Evolutionary conservation across 2,113 vertebrate species (phyloP).

Genomic region (Podilymbus podiceps): DNA sequence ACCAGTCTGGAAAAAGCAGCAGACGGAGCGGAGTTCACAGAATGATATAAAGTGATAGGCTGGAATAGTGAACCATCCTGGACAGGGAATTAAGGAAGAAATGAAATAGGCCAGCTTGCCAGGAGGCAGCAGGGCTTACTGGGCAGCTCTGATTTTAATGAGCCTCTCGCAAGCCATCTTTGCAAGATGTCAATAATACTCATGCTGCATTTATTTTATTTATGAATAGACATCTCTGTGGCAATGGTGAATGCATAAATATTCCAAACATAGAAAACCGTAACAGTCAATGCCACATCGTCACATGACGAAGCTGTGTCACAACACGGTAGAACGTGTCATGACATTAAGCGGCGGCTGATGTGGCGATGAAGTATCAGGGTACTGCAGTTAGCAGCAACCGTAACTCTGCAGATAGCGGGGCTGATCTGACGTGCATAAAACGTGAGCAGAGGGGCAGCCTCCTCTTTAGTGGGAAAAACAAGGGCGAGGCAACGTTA

Average conservation of each 20-base stretch:
- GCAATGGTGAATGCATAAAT: background rate
- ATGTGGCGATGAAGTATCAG: background rate
- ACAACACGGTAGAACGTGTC: accelerated
- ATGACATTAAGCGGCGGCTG: background rate
- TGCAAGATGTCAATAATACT: background rate
- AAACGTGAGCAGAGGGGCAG: background rate
- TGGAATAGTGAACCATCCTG: background rate
- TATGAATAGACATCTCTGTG: background rate
- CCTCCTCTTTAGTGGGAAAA: accelerated
- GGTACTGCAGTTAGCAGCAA: accelerated
- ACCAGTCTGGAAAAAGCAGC: background rate
- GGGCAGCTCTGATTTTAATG: slow-evolving; percentile 26
- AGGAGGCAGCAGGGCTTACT: slow-evolving; percentile 25
- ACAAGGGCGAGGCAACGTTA: accelerated
- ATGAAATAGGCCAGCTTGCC: background rate
- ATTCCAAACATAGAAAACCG: background rate
- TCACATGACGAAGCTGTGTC: background rate
- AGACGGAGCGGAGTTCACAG: background rate
- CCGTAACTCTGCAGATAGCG: background rate
- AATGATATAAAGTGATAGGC: background rate
- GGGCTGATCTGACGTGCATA: background rate
- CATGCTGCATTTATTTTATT: background rate
- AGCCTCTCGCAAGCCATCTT: background rate
- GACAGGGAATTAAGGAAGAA: background rate
- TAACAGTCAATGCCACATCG: background rate